Evolutionary conservation across 2,797 vertebrate species (phyloP).

Genomic region (Pseudomugil gertrudae): DNA sequence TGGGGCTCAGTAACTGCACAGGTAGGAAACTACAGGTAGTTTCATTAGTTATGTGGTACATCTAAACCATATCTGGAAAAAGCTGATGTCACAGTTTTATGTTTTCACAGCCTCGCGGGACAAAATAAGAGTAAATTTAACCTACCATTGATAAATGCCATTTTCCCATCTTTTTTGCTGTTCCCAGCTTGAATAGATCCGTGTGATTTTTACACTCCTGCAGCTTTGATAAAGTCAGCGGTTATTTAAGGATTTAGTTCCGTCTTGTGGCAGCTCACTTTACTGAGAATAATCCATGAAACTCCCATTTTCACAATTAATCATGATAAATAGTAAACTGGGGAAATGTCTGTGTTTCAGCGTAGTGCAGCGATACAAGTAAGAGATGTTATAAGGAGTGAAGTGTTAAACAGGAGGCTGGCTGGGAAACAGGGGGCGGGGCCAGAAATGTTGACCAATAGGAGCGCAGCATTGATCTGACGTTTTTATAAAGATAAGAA

Average conservation of each 20-base stretch:
- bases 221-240: neutral
- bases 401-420: no score
- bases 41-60: no score
- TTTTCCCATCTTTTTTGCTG: slow-evolving; percentile 64
- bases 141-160: slow-evolving; percentile 78
- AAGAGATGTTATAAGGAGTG: no score
- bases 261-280: neutral
- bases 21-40: no score
- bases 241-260: slow-evolving; percentile 1
- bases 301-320: slow-evolving; percentile 6
- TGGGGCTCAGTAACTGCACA: no score
- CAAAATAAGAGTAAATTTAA: neutral
- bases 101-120: neutral
- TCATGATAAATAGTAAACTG: rapidly evolving
- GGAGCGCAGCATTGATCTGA: no score
- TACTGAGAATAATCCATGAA: neutral
- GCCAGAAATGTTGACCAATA: no score
- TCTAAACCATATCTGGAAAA: no score
- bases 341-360: rapidly evolving
- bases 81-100: rapidly evolving
- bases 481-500: no score
- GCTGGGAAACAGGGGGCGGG: no score
- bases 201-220: neutral
- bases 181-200: neutral
- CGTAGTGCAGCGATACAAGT: no score